Evolutionary conservation across 2,113 vertebrate genomes (phyloP), one percentile per base, ranked within the genome.

Genomic region (Tachuris rubrigastra): DNA sequence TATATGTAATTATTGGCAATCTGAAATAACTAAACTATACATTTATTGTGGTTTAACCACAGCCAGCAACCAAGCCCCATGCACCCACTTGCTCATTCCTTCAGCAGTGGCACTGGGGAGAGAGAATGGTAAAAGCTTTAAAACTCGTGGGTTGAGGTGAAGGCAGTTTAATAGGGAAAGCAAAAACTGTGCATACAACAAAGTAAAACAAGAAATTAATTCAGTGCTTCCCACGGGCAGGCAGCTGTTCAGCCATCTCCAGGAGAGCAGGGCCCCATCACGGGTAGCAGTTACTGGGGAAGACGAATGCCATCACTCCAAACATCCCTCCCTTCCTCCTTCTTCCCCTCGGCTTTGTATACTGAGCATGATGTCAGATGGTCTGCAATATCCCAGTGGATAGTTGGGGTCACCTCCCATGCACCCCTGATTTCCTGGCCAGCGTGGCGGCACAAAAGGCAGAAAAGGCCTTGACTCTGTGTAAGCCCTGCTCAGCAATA

Each of bases 261-360:
- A 42, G 63, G 47, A 69, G 25, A 55, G 63, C 63, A 35, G 71
- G 21, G 41, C 5, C 8, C 30, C 71, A 31, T 55, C 30, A 3
- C 21, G 31, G 47, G 41, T 69, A 63, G 31, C 0, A 0, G n/a
- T 62, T 63, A 42, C 41, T 27, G n/a, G 30, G 47, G 41, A 31
- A 42, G 14, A 69, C 41, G 31, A 68, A 35, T 0, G 0, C 9
- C 2, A 1, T 16, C 30, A 10, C 41, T 62, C 11, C 55, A 55
- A 27, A 69, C 21, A 12, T 47, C 10, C 46, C 24, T 23, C 12
- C 10, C 44, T 35, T 35, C 17, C n/a, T 35, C 10, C 0, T 53
- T 10, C 9, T 18, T 4, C 2, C 9, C 13, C 5, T 28, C 3
- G 0, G 17, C 14, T 42, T 8, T 8, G 3, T 6, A 6, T 3